A percentile compares a stretch with the other conserved stretches of the same genome.
Evolutionary conservation across 2,888 invertebrate species (phyloP).

Genomic region (Pterostichus madidus): DNA sequence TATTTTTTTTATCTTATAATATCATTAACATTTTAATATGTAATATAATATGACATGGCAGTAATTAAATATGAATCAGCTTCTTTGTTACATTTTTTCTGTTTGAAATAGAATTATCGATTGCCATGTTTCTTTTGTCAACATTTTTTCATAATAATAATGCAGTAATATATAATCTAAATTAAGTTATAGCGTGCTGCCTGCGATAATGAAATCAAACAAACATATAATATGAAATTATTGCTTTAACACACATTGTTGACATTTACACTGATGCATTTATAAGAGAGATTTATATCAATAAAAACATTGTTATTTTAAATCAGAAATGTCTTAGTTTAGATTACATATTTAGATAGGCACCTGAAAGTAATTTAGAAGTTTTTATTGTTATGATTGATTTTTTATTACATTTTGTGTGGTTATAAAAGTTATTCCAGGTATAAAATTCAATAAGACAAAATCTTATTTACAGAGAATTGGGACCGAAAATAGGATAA

Average conservation of each 20-base stretch:
- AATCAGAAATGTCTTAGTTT: background rate
- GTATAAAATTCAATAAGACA: no score
- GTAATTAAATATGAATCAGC: background rate
- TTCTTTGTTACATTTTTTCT: background rate
- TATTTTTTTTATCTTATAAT: background rate
- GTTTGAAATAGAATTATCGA: background rate
- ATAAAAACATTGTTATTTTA: background rate
- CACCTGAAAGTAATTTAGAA: background rate
- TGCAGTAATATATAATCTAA: background rate
- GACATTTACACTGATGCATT: conserved; percentile 3
- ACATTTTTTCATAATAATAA: background rate
- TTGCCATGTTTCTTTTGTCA: background rate
- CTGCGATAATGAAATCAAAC: background rate
- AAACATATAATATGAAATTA: background rate
- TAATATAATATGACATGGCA: background rate
- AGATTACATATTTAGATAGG: no score
- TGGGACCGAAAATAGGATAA: background rate
- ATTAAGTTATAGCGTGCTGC: conserved; percentile 7
- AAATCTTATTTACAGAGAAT: background rate
- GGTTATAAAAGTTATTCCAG: background rate
- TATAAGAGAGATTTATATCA: conserved; percentile 4
- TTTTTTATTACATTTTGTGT: background rate
- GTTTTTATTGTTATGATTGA: background rate
- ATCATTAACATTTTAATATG: background rate
- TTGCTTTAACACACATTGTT: background rate